Evolutionary conservation across 2,113 vertebrate genomes (phyloP).

Genomic region (Dryoscopus gambensis): DNA sequence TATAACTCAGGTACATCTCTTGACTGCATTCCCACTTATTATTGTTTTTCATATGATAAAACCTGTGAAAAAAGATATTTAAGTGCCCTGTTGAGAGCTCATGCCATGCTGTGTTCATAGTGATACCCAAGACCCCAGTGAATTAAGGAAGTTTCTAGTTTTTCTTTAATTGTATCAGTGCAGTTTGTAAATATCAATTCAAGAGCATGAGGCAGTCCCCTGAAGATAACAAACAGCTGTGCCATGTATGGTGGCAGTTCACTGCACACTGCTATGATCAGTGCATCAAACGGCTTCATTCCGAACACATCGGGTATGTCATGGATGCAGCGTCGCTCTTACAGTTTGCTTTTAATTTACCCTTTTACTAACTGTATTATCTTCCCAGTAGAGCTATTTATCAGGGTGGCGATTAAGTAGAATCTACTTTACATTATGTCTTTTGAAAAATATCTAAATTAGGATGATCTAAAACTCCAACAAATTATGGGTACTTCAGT

Average conservation of each 20-base stretch:
- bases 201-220: background rate
- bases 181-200: background rate
- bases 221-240: background rate
- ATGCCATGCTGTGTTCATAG: background rate
- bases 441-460: slow-evolving; percentile 62
- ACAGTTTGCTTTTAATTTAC: slow-evolving; percentile 22
- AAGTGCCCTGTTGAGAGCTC: background rate
- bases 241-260: background rate
- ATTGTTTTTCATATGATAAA: background rate
- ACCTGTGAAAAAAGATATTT: background rate
- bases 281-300: background rate
- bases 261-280: background rate
- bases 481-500: slow-evolving; percentile 60
- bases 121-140: background rate
- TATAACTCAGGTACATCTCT: background rate
- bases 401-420: slow-evolving; percentile 23
- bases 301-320: background rate
- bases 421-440: slow-evolving; percentile 35
- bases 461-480: slow-evolving; percentile 47
- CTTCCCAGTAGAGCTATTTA: slow-evolving; percentile 10
- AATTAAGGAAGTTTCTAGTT: background rate
- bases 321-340: background rate
- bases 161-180: background rate
- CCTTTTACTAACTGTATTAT: slow-evolving; percentile 17
- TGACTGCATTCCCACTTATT: background rate